These are phyloP conservation scores for Andricus grossulariae DNA, from an alignment of 1,140 invertebrate genomes.

Conservation along the genomic window DNA sequence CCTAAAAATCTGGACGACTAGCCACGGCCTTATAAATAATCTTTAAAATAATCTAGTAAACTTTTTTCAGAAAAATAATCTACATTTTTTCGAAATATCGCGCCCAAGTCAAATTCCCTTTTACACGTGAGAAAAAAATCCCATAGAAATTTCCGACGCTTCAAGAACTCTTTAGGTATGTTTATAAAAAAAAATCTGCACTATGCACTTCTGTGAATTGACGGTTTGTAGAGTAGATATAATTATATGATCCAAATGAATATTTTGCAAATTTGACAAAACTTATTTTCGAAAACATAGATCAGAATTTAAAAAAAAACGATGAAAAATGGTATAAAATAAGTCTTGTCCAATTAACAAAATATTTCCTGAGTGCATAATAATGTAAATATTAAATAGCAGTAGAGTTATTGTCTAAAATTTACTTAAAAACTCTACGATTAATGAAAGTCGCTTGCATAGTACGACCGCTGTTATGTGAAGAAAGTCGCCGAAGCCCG, in stretches of 20 bases:
- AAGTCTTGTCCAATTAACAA: constrained; percentile 25
- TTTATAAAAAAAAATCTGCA: constrained; percentile 64
- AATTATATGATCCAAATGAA: constrained; percentile 33
- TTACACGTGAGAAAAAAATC: constrained; percentile 15
- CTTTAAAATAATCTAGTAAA: no score
- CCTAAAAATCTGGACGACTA: no score
- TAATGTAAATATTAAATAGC: constrained; percentile 20
- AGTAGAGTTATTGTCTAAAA: constrained; percentile 24
- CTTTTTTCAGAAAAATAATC: no score
- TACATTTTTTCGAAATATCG: no score
- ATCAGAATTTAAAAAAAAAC: no score
- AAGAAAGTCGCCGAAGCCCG: constrained; percentile 48
- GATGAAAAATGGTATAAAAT: no score
- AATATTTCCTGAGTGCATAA: constrained; percentile 27
- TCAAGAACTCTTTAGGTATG: constrained; percentile 5
- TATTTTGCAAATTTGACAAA: constrained; percentile 36
- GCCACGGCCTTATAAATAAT: no score
- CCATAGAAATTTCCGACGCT: constrained; percentile 19
- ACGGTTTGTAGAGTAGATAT: constrained; percentile 38
- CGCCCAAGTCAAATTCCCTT: no score
- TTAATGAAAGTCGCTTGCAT: constrained; percentile 48
- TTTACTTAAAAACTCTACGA: constrained; percentile 17
- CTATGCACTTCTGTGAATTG: constrained; percentile 73
- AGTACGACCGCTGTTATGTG: constrained; percentile 30
- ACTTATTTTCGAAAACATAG: background rate